Conservation (phyloP, 2,113 vertebrate genomes). For the Oreochromis spilurus region DNA sequence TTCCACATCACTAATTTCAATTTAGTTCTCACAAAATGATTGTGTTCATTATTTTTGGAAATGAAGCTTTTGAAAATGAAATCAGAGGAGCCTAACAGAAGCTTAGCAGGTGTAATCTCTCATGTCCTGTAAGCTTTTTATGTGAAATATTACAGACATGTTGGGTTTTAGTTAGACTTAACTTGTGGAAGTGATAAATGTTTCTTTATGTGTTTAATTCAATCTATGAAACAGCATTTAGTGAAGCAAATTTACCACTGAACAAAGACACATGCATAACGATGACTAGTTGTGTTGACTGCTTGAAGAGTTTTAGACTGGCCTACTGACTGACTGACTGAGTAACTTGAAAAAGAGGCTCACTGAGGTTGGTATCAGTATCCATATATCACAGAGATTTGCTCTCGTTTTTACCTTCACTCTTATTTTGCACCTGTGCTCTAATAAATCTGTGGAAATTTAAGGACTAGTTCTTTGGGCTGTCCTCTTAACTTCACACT, state of each 20-base stretch:
- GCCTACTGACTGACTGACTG: not conserved
- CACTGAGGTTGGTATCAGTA: not conserved
- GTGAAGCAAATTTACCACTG: not conserved
- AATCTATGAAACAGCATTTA: not conserved
- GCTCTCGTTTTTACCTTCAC: not conserved
- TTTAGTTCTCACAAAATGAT: not conserved
- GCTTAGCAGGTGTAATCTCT: not conserved
- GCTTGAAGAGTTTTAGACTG: not conserved
- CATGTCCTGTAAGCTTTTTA: not conserved
- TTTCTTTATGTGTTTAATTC: not conserved
- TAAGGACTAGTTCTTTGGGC: not conserved
- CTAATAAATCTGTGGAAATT: constrained; percentile 4
- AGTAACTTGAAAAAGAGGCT: not conserved
- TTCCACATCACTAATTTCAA: not conserved
- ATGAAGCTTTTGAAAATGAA: not conserved
- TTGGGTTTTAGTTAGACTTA: not conserved
- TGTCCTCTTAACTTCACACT: not conserved
- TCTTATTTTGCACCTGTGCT: not conserved
- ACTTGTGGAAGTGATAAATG: not conserved
- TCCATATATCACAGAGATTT: not conserved
- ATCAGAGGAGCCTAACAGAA: not conserved
- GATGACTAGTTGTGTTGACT: not conserved
- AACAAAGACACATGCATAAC: not conserved
- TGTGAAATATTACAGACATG: not conserved
- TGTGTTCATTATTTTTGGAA: not conserved